These are phyloP conservation scores for Stegodyphus dumicola DNA, from an alignment of 1,140 invertebrate genomes.

Conservation along the genomic window DNA sequence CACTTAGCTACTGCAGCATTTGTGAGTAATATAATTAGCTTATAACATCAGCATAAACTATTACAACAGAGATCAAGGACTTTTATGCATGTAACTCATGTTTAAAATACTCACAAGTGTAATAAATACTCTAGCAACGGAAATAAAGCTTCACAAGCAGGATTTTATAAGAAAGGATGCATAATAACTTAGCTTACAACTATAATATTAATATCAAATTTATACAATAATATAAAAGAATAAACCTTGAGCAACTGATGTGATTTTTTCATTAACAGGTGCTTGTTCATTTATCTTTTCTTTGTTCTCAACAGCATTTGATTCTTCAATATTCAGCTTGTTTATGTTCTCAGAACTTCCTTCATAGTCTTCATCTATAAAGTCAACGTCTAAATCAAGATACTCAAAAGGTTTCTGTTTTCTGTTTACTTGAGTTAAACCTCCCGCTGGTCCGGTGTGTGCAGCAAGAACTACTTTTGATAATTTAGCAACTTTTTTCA, in stretches of 20 bases:
- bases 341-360: constrained; percentile 51
- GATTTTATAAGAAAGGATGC: too few relatives aligned
- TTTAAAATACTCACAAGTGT: too few relatives aligned
- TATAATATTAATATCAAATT: too few relatives aligned
- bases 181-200: too few relatives aligned
- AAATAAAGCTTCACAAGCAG: too few relatives aligned
- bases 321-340: constrained; percentile 25
- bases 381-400: constrained; percentile 79
- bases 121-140: too few relatives aligned
- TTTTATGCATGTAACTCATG: too few relatives aligned
- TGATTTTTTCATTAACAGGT: not conserved
- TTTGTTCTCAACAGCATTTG: constrained; percentile 58
- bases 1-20: too few relatives aligned
- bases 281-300: constrained; percentile 22
- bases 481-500: constrained; percentile 73
- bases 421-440: constrained; percentile 80
- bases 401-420: constrained; percentile 67
- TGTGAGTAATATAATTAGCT: too few relatives aligned
- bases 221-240: not conserved
- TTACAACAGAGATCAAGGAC: too few relatives aligned
- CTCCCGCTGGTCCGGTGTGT: constrained; percentile 80
- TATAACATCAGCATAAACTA: too few relatives aligned
- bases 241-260: not conserved
- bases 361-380: constrained; percentile 73
- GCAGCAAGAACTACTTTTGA: constrained; percentile 73